Conservation (phyloP, 2,113 vertebrate species). For the Grus americana region DNA sequence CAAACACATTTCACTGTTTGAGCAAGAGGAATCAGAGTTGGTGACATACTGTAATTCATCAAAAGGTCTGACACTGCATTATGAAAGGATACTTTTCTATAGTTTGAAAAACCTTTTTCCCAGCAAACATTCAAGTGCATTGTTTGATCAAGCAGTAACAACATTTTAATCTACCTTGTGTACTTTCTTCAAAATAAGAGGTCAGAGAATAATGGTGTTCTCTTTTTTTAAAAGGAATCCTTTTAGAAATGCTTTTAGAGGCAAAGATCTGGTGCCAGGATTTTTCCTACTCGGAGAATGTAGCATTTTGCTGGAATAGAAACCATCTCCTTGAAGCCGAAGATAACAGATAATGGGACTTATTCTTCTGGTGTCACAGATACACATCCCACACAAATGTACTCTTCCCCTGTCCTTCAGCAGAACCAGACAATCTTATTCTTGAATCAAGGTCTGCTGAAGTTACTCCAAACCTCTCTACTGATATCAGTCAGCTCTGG, state of each 20-base stretch:
- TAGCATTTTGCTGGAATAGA: constrained; percentile 4
- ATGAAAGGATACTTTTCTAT: background rate
- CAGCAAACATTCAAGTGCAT: constrained; percentile 13
- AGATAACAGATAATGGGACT: background rate
- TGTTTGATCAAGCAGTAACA: constrained; percentile 55
- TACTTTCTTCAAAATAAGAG: constrained; percentile 28
- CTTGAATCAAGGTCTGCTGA: background rate
- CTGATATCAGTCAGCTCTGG: background rate
- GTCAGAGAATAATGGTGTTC: background rate
- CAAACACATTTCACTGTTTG: background rate
- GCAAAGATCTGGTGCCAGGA: background rate
- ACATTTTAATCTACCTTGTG: constrained; percentile 11
- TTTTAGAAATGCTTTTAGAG: constrained; percentile 24
- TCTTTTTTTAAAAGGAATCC: background rate
- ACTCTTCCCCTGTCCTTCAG: background rate
- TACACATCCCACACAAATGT: background rate
- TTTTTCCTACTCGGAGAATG: background rate
- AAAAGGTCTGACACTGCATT: constrained; percentile 8
- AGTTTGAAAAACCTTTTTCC: constrained; percentile 25
- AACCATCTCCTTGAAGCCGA: background rate
- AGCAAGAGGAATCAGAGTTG: constrained; percentile 21
- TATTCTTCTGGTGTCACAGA: background rate
- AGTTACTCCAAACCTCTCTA: background rate
- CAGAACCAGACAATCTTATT: background rate
- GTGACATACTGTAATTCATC: constrained; percentile 34